Evolutionary conservation across 2,888 invertebrate genomes (phyloP).

Genomic region (Molanna angustata): DNA sequence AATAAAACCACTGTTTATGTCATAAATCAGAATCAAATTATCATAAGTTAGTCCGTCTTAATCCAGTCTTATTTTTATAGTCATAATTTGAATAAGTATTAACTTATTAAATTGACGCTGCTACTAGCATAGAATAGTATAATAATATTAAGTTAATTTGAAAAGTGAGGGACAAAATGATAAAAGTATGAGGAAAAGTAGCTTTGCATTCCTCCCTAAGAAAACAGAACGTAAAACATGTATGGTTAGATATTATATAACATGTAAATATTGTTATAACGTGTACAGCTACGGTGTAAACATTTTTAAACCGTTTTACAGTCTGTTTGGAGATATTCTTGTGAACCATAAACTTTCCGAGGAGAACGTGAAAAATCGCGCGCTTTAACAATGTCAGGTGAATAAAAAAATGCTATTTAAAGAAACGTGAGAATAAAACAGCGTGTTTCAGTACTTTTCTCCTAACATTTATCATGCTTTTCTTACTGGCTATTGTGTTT

Average conservation of each 20-base stretch:
- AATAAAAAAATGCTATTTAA: background rate
- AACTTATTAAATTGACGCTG: no score
- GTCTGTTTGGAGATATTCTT: background rate
- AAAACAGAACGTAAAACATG: background rate
- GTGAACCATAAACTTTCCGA: background rate
- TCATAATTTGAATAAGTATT: no score
- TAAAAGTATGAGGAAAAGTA: no score
- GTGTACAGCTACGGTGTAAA: background rate
- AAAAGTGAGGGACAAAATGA: no score
- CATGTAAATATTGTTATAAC: background rate
- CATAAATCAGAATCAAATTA: no score
- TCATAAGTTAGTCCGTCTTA: no score
- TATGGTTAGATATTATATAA: background rate
- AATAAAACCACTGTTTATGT: no score
- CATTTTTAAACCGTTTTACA: background rate
- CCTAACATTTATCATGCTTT: constrained; percentile 9
- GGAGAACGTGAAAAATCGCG: background rate
- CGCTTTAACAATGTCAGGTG: background rate
- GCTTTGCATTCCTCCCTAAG: background rate
- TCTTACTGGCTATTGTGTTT: background rate
- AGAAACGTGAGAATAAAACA: constrained; percentile 1
- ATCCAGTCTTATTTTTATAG: no score
- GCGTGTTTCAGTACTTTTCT: constrained; percentile 1
- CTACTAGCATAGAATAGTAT: no score
- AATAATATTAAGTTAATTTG: no score